phyloP scores from a whole-genome alignment of 2,888 invertebrate genomes.

The Camponotus fellah region DNA sequence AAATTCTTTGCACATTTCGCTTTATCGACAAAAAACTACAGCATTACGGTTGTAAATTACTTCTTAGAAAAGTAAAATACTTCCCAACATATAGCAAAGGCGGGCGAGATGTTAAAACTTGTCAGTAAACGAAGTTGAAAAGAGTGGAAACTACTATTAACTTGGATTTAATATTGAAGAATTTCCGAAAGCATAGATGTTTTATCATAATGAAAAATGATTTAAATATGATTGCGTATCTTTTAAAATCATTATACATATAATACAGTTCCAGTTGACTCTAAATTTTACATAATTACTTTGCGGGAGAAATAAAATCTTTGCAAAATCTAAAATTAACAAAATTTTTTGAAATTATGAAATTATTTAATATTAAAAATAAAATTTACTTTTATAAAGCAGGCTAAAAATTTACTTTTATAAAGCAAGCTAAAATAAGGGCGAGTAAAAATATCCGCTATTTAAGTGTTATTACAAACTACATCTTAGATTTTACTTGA shows the following conservation, averaged over 20 bases:
- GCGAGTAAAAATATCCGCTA: background rate
- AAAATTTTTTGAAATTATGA: background rate
- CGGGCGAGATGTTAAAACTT: conserved; percentile 52
- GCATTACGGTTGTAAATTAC: conserved; percentile 62
- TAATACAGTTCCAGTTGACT: background rate
- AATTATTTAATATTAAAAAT: conserved; percentile 18
- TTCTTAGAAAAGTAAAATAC: conserved; percentile 54
- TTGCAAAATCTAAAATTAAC: background rate
- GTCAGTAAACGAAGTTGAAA: conserved; percentile 27
- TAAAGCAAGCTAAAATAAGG: background rate
- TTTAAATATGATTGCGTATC: conserved; percentile 45
- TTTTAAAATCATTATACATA: conserved; percentile 22
- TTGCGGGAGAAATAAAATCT: background rate
- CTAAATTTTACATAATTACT: background rate
- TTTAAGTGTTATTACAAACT: background rate
- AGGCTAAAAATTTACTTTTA: background rate
- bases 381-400: background rate
- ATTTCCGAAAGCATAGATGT: conserved; percentile 30
- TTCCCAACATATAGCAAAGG: background rate
- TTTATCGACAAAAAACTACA: conserved; percentile 37
- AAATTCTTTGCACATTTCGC: conserved; percentile 37
- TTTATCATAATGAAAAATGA: conserved; percentile 23
- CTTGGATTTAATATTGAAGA: conserved; percentile 48
- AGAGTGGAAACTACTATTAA: conserved; percentile 47
- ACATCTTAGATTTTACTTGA: background rate